Base-by-base conservation (phyloP, 2,888 invertebrate species). In the Neoitamus cyanurus region DNA sequence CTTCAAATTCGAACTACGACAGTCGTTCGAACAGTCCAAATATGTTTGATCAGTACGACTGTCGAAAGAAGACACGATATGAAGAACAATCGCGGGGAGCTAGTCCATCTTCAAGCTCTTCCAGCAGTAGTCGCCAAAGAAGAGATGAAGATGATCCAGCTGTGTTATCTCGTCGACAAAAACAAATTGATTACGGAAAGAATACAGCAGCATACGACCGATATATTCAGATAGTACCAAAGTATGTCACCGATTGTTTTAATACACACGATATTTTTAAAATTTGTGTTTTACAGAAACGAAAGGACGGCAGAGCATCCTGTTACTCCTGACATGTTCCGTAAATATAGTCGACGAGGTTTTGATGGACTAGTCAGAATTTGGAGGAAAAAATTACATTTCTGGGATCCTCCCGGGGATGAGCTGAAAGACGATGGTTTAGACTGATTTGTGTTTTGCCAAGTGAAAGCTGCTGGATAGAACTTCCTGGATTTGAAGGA, bases 151-250 rank as follows among this genome's bases (percentile, higher is more conserved):
- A 93, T 6, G 96, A 98, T 92, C 93, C 94, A 15, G 92, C 89
- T 3, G 90, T 96, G 30, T 91, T 98, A 85, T 92, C 93, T 58
- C 93, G 98, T 86, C 93, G 98, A 69, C 97, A 98, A 89, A 98
- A 98, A 91, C 97, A 98, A 92, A 96, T 98, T 88, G 97, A 98
- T 90, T 98, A 97, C 92, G 98, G 98, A 11, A 98, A 98, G 92
- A 97, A 97, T 89, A 98, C 98, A 34, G 91, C 95, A 87, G 97
- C 96, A 58, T 98, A 98, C 90, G 94, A 95, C 87, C 94, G 94
- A 90, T 98, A 97, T 88, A 89, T 92, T 9, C 92, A 93, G 87
- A 88, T 92, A 88, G 93, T 97, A 69, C 95, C 96, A 58, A 93
- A 93, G 96, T 97, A 92, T 92, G 93, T 92, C 73, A 5, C 37